These are phyloP conservation scores for Ormia ochracea DNA, from an alignment of 2,888 invertebrate genomes.

Conservation along the genomic window DNA sequence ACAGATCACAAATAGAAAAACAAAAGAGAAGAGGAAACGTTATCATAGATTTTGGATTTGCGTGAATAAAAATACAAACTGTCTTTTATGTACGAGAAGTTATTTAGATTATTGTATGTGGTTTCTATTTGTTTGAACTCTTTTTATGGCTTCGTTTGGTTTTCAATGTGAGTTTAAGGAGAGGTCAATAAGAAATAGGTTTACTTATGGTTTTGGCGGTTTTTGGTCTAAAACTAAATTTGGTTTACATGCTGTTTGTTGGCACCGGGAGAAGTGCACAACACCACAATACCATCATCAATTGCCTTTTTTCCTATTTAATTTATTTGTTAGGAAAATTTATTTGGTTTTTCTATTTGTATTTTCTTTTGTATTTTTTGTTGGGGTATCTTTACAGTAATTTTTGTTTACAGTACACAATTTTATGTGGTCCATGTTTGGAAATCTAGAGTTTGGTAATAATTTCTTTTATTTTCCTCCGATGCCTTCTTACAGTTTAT, in stretches of 20 bases:
- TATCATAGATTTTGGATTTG: constrained; percentile 60
- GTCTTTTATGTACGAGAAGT: constrained; percentile 40
- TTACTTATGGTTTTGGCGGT: constrained; percentile 60
- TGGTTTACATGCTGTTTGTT: constrained; percentile 54
- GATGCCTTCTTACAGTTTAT: constrained; percentile 34
- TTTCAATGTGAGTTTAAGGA: constrained; percentile 59
- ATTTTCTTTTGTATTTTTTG: background rate
- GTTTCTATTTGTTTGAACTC: constrained; percentile 44
- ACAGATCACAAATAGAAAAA: constrained; percentile 36
- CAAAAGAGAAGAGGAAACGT: background rate
- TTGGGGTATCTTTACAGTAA: no score
- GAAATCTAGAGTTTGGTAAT: constrained; percentile 51
- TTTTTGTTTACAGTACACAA: constrained; percentile 4
- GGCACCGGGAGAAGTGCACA: constrained; percentile 36
- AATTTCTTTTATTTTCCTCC: constrained; percentile 28
- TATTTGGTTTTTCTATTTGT: constrained; percentile 37
- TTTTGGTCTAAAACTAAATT: constrained; percentile 49
- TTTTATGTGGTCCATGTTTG: constrained; percentile 59
- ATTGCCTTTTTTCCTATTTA: constrained; percentile 19
- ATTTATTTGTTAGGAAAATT: constrained; percentile 55
- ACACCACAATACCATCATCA: constrained; percentile 55
- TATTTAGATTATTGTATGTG: constrained; percentile 48
- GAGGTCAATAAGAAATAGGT: constrained; percentile 59
- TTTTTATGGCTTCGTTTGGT: constrained; percentile 12
- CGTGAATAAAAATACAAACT: constrained; percentile 56